These are phyloP conservation scores for Eolophus roseicapilla DNA, from an alignment of 2,113 vertebrate genomes.

Conservation along the genomic window DNA sequence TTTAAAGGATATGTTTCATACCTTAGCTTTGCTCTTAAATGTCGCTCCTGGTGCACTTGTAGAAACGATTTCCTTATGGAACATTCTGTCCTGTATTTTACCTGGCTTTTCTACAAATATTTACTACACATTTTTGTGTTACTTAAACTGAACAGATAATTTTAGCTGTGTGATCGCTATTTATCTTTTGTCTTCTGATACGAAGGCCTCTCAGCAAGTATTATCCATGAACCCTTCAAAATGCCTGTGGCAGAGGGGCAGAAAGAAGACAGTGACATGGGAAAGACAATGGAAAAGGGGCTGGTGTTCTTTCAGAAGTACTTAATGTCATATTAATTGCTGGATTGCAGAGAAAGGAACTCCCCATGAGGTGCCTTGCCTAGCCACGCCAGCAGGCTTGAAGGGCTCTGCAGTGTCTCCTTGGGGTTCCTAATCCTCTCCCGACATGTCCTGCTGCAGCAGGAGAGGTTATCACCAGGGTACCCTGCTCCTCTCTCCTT, in stretches of 20 bases:
- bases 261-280: accelerated
- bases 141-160: not conserved
- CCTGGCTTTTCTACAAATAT: not conserved
- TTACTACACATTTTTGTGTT: not conserved
- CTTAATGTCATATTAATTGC: not conserved
- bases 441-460: not conserved
- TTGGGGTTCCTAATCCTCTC: not conserved
- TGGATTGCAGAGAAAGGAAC: not conserved
- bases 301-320: not conserved
- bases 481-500: not conserved
- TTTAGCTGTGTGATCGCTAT: not conserved
- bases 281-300: not conserved
- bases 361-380: not conserved
- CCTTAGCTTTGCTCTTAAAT: not conserved
- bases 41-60: not conserved
- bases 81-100: not conserved
- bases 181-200: not conserved
- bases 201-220: not conserved
- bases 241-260: not conserved
- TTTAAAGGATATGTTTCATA: not conserved
- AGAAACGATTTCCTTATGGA: not conserved
- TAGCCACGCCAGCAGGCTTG: not conserved
- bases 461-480: not conserved
- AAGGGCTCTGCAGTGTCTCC: not conserved
- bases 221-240: not conserved